Conservation (phyloP, 2,888 invertebrate genomes). For the Xanthorhoe spadicearia region DNA sequence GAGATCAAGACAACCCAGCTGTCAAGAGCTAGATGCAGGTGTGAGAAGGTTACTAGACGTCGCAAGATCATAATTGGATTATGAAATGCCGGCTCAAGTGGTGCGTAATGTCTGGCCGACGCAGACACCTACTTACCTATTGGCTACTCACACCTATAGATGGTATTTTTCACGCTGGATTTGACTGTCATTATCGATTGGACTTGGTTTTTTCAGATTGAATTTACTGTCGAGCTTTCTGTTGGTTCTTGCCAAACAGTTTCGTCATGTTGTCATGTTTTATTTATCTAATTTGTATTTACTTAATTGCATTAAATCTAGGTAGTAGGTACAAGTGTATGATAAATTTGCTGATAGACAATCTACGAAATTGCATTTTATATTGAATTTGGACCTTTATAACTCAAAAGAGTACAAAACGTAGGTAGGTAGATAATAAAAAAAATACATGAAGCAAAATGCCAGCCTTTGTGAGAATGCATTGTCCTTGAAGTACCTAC, state of each 20-base stretch:
- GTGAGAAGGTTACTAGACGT: slow-evolving; percentile 48
- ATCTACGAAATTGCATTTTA: no score
- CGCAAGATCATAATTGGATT: slow-evolving; percentile 67
- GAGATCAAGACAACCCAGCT: slow-evolving; percentile 38
- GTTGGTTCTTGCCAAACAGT: slow-evolving; percentile 9
- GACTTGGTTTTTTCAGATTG: slow-evolving; percentile 17
- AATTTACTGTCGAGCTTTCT: slow-evolving; percentile 16
- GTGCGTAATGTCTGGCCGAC: slow-evolving; percentile 65
- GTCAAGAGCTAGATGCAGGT: slow-evolving; percentile 50
- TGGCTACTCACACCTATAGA: slow-evolving; percentile 18
- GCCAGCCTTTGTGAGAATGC: slow-evolving; percentile 37
- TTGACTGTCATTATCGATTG: slow-evolving; percentile 31
- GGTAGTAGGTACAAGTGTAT: no score
- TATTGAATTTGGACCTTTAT: no score
- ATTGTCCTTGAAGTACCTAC: slow-evolving; percentile 36
- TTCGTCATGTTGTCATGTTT: slow-evolving; percentile 11
- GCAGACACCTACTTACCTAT: slow-evolving; percentile 24
- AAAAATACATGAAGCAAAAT: slow-evolving; percentile 26
- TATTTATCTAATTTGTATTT: neutral
- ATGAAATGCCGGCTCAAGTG: slow-evolving; percentile 64
- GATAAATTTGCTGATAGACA: no score
- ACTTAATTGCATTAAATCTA: no score
- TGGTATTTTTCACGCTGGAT: slow-evolving; percentile 27
- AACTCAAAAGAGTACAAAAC: neutral
- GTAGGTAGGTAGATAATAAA: neutral